Evolutionary conservation across 2,797 vertebrate genomes (phyloP).

Genomic region (Bovichtus diacanthus): DNA sequence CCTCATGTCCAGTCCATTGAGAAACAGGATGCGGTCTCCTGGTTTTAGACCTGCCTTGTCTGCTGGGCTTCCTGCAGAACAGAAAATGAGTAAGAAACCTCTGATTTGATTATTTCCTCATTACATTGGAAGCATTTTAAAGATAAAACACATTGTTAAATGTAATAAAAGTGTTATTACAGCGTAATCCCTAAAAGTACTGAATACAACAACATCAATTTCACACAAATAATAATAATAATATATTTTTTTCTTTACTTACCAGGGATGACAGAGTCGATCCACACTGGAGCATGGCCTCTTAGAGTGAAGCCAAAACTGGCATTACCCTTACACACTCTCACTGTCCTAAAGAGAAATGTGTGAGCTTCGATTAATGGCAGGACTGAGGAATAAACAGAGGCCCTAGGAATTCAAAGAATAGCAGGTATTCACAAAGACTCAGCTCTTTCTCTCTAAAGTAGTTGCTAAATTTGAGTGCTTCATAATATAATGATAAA

Average conservation of each 20-base stretch:
- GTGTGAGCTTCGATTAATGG: slow-evolving; percentile 28
- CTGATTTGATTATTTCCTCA: background rate
- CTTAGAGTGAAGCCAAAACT: slow-evolving; percentile 97
- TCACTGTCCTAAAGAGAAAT: slow-evolving; percentile 88
- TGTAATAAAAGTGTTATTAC: background rate
- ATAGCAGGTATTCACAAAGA: background rate
- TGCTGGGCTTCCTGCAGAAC: slow-evolving; percentile 90
- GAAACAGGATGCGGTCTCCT: slow-evolving; percentile 96
- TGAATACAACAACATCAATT: background rate
- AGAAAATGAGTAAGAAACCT: slow-evolving; percentile 15
- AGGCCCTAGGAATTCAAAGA: background rate
- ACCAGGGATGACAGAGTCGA: slow-evolving; percentile 96
- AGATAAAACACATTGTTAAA: background rate
- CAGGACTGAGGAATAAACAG: background rate
- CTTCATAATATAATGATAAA: background rate
- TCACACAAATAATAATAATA: background rate
- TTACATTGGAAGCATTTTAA: background rate
- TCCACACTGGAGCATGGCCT: slow-evolving; percentile 97
- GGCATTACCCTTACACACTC: slow-evolving; percentile 96
- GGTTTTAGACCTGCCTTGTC: slow-evolving; percentile 95
- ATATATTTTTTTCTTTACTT: slow-evolving; percentile 52
- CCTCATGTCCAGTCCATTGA: slow-evolving; percentile 99
- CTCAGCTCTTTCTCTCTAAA: no score
- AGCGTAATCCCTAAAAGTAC: background rate
- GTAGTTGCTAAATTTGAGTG: background rate